Evolutionary conservation across 2,113 vertebrate species (phyloP).

Genomic region (Apteryx owenii): DNA sequence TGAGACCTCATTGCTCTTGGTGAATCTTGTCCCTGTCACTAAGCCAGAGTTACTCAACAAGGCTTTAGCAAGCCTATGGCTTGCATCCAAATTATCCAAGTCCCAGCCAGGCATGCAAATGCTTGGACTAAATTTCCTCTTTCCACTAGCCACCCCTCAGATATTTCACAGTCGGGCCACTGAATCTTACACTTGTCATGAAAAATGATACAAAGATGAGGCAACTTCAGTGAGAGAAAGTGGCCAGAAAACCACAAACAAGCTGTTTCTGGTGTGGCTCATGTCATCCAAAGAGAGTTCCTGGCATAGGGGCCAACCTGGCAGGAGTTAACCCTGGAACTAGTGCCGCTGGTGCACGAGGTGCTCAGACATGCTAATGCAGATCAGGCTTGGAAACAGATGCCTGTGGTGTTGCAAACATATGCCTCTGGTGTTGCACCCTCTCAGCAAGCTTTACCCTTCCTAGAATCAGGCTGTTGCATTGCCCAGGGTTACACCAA

Average conservation of each 20-base stretch:
- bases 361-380: background rate
- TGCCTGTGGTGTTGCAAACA: too few species aligned
- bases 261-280: background rate
- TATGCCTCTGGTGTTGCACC: fast-evolving
- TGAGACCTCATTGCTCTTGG: background rate
- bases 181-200: background rate
- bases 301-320: background rate
- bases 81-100: background rate
- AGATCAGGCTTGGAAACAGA: background rate
- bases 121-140: background rate
- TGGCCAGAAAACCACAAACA: background rate
- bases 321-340: background rate
- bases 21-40: background rate
- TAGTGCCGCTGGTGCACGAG: background rate
- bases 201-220: background rate
- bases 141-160: background rate
- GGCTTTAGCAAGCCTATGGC: background rate
- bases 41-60: background rate
- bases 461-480: background rate
- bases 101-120: background rate
- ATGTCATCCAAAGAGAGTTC: background rate
- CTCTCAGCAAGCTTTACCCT: background rate
- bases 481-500: fast-evolving
- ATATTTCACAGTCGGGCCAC: background rate
- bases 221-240: background rate